Evolutionary conservation across 2,888 invertebrate species (phyloP).

Genomic region (Napeogenes sylphis): DNA sequence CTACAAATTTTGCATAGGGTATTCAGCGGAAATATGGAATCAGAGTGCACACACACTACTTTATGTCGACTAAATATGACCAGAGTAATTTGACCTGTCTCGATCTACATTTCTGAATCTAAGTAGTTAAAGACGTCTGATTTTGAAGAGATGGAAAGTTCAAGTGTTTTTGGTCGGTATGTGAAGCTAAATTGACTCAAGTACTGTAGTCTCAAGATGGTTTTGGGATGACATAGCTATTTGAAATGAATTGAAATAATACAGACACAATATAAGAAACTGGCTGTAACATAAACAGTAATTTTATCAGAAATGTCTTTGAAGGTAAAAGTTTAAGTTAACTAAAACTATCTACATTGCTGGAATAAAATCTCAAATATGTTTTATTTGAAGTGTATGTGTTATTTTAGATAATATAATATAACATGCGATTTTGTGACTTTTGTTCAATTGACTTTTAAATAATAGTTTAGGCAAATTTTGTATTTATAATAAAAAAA

Average conservation of each 20-base stretch:
- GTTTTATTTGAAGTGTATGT: too few relatives aligned
- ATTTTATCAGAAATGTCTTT: too few relatives aligned
- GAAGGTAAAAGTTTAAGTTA: too few relatives aligned
- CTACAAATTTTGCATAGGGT: constrained; percentile 49
- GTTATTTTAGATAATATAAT: too few relatives aligned
- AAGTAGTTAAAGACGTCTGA: constrained; percentile 33
- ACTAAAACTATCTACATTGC: too few relatives aligned
- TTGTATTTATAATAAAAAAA: neutral
- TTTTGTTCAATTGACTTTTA: too few relatives aligned
- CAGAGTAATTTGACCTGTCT: constrained; percentile 49
- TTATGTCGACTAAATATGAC: constrained; percentile 55
- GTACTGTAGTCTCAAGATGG: constrained; percentile 62
- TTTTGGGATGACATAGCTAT: constrained; percentile 51
- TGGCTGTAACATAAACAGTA: neutral
- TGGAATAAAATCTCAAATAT: too few relatives aligned
- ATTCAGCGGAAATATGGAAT: constrained; percentile 70
- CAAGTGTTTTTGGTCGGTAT: constrained; percentile 50
- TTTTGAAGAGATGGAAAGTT: constrained; percentile 45
- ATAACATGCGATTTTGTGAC: too few relatives aligned
- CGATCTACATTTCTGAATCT: constrained; percentile 38
- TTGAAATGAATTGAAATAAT: constrained; percentile 24
- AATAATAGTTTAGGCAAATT: too few relatives aligned
- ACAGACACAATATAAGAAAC: constrained; percentile 8
- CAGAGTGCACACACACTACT: constrained; percentile 56
- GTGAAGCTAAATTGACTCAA: constrained; percentile 69